These are phyloP conservation scores for Charaxes varanes DNA, from an alignment of 1,140 invertebrate species.

Conservation along the genomic window DNA sequence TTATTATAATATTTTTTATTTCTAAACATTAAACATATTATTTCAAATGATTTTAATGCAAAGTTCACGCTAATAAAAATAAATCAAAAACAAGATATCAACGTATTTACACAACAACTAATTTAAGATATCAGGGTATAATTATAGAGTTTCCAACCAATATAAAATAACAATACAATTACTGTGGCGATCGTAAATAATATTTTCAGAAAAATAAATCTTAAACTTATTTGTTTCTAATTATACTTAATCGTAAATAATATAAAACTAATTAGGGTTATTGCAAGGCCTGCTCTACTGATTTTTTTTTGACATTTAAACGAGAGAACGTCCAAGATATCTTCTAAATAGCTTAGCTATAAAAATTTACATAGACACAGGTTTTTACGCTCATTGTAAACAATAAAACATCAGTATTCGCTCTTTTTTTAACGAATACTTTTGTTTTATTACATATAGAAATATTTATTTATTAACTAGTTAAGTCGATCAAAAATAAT, in stretches of 20 bases:
- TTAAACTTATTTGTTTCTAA: constrained; percentile 34
- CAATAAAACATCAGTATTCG: too few relatives aligned
- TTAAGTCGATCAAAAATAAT: too few relatives aligned
- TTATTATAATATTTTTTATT: constrained; percentile 41
- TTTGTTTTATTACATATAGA: too few relatives aligned
- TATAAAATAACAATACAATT: constrained; percentile 49
- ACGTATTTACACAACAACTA: constrained; percentile 66
- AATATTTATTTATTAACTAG: too few relatives aligned
- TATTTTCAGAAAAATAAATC: constrained; percentile 44
- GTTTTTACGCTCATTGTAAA: too few relatives aligned
- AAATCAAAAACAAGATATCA: constrained; percentile 41
- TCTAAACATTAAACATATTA: constrained; percentile 25
- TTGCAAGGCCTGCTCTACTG: constrained; percentile 31
- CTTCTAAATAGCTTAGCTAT: constrained; percentile 17
- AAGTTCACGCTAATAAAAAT: constrained; percentile 37
- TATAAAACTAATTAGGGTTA: constrained; percentile 31
- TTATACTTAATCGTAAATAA: constrained; percentile 39
- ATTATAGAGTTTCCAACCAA: constrained; percentile 43
- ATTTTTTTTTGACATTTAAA: constrained; percentile 3
- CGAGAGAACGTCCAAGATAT: constrained; percentile 1
- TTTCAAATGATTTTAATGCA: constrained; percentile 28
- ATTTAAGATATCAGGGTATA: constrained; percentile 35
- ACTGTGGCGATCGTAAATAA: constrained; percentile 36
- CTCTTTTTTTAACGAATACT: too few relatives aligned
- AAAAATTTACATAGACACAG: constrained; percentile 15